phyloP scores from a whole-genome alignment of 2,888 invertebrate genomes.

The Macaria liturata region DNA sequence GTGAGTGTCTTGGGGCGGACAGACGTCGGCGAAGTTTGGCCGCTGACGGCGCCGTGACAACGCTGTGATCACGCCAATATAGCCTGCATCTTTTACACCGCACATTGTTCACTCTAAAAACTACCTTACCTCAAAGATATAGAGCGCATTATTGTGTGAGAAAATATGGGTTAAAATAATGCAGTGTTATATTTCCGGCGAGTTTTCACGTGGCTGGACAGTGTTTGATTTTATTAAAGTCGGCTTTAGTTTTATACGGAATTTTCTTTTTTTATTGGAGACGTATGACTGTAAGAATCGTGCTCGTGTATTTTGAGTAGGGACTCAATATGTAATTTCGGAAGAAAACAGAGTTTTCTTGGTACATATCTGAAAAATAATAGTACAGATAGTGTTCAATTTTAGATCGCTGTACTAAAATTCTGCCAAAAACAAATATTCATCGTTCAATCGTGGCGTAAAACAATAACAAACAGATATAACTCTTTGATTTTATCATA shows the following conservation, averaged over 20 bases:
- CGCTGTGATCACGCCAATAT: slow-evolving; percentile 74
- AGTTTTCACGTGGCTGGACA: slow-evolving; percentile 37
- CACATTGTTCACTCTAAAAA: slow-evolving; percentile 15
- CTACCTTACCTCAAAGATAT: slow-evolving; percentile 20
- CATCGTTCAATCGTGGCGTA: no score
- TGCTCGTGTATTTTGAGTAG: no score
- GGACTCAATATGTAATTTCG: no score
- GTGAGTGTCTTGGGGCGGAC: slow-evolving; percentile 41
- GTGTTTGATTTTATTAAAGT: slow-evolving; percentile 29
- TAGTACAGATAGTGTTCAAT: no score
- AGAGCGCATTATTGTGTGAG: background rate
- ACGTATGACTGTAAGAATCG: no score
- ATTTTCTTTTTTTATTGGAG: no score
- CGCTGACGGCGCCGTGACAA: slow-evolving; percentile 62
- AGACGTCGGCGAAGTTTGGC: slow-evolving; percentile 66
- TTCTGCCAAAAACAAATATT: no score
- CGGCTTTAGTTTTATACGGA: slow-evolving; percentile 1
- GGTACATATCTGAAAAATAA: no score
- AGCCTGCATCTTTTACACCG: slow-evolving; percentile 23
- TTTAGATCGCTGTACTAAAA: no score
- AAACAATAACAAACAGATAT: no score
- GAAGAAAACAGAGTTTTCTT: no score
- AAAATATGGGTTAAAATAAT: slow-evolving; percentile 27
- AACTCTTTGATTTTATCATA: no score
- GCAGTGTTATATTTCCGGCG: slow-evolving; percentile 30